Evolutionary conservation across 1,140 invertebrate species (phyloP).

Genomic region (Drosophila arizonae): DNA sequence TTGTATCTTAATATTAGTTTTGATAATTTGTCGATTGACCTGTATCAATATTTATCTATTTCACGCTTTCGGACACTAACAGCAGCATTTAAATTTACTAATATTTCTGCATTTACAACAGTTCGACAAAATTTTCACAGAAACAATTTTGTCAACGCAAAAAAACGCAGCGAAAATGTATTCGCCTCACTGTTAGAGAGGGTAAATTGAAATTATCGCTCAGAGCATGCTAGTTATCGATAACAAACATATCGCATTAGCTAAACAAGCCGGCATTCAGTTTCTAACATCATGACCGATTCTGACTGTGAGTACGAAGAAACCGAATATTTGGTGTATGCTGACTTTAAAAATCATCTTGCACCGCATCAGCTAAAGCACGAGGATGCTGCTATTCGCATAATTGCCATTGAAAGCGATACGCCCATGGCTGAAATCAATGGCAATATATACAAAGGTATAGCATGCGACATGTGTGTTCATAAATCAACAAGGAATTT

Average conservation of each 20-base stretch:
- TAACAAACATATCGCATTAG: constrained; percentile 1
- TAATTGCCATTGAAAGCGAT: constrained; percentile 84
- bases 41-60: background rate
- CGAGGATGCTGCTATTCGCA: constrained; percentile 70
- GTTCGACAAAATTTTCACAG: constrained; percentile 37
- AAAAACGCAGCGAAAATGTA: constrained; percentile 51
- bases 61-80: constrained; percentile 5
- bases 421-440: constrained; percentile 84
- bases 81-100: constrained; percentile 10
- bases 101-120: constrained; percentile 55
- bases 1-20: constrained; percentile 3
- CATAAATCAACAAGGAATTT: background rate
- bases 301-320: constrained; percentile 79
- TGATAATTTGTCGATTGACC: background rate
- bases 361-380: constrained; percentile 61
- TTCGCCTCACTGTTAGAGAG: constrained; percentile 54
- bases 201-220: constrained; percentile 6
- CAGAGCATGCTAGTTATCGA: constrained; percentile 8
- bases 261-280: background rate
- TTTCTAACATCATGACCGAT: constrained; percentile 54
- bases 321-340: constrained; percentile 72
- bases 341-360: constrained; percentile 76
- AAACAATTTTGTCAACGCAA: constrained; percentile 62
- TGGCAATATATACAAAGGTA: constrained; percentile 83
- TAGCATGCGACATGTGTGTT: constrained; percentile 23